phyloP scores from a whole-genome alignment of 2,797 vertebrate genomes.

The Stomatorhinus walkeri region DNA sequence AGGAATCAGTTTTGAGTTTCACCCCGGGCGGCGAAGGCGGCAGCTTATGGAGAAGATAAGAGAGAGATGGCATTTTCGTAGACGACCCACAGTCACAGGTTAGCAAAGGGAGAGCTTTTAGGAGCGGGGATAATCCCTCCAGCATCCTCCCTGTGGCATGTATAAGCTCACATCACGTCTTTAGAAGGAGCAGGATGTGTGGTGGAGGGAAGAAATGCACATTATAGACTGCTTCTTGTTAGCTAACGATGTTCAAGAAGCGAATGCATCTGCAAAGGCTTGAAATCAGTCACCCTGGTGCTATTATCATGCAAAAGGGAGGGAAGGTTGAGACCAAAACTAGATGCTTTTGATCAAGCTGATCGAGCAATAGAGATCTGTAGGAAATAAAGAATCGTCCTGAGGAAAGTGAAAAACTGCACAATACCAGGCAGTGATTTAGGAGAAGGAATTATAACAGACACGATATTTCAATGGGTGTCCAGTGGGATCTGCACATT shows the following conservation, averaged over 20 bases:
- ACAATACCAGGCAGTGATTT: background rate
- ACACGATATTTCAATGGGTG: background rate
- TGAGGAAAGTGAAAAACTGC: background rate
- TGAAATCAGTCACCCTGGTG: background rate
- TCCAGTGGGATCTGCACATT: background rate
- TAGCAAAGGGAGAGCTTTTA: background rate
- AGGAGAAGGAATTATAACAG: background rate
- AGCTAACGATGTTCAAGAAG: background rate
- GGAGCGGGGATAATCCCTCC: background rate
- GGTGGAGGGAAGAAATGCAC: background rate
- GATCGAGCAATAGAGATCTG: background rate
- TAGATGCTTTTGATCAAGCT: background rate
- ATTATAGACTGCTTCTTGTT: background rate
- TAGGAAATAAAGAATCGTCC: background rate
- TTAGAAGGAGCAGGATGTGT: background rate
- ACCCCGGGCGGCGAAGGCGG: background rate
- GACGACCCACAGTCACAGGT: background rate
- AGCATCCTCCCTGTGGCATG: background rate
- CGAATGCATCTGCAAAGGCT: background rate
- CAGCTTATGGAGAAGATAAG: slow-evolving; percentile 1
- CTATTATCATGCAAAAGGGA: background rate
- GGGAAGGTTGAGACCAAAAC: background rate
- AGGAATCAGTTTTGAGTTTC: background rate
- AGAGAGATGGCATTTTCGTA: background rate
- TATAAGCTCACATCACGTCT: background rate